Conservation (phyloP, 2,888 invertebrate genomes). For the Tenthredo distinguenda region DNA sequence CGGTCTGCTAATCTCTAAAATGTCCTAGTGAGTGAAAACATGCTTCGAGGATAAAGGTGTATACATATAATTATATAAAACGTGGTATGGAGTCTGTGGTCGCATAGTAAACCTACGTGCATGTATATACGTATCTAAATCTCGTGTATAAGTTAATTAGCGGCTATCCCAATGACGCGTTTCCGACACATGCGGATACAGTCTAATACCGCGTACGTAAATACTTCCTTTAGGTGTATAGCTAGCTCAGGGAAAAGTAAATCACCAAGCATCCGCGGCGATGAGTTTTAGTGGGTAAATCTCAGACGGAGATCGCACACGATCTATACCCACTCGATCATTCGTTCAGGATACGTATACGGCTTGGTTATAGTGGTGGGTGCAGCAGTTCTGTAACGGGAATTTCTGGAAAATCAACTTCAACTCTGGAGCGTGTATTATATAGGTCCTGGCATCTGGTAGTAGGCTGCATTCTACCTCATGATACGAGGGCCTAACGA, state of each 20-base stretch:
- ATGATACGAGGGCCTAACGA: neutral
- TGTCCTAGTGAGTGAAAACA: neutral
- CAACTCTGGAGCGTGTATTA: neutral
- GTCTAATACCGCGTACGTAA: constrained; percentile 6
- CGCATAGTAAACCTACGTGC: neutral
- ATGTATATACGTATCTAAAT: neutral
- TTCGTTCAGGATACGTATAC: neutral
- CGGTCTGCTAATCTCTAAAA: neutral
- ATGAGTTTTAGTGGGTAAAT: neutral
- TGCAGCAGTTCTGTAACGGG: constrained; percentile 25
- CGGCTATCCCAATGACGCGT: constrained; percentile 59
- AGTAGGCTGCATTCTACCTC: constrained; percentile 7
- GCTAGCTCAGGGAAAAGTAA: neutral
- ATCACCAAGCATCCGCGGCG: neutral
- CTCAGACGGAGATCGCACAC: neutral
- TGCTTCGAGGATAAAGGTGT: neutral
- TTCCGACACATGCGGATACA: constrained; percentile 52
- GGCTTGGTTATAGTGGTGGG: constrained; percentile 10
- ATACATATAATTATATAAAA: neutral
- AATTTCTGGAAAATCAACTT: constrained; percentile 38
- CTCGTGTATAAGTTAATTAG: constrained; percentile 58
- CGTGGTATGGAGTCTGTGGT: neutral
- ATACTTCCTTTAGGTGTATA: neutral
- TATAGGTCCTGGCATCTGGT: neutral
- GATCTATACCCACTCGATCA: neutral